These are phyloP conservation scores for Hipposideros armiger DNA, from an alignment of 2,113 vertebrate genomes.

Conservation along the genomic window DNA sequence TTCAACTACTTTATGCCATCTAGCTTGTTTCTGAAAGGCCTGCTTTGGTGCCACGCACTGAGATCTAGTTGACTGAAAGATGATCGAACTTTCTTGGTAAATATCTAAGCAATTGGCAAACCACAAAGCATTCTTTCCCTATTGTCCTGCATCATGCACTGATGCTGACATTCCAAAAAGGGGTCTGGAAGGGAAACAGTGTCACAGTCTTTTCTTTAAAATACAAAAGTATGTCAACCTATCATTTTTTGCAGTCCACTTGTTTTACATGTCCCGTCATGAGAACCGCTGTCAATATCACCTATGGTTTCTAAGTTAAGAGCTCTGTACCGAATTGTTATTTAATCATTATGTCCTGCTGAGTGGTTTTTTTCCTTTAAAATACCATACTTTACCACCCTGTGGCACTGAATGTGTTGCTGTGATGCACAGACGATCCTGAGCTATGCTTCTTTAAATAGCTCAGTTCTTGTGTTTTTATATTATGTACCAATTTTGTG, in stretches of 20 bases:
- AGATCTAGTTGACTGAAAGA: neutral
- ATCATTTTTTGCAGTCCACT: neutral
- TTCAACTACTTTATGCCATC: neutral
- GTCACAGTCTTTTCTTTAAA: slow-evolving; percentile 63
- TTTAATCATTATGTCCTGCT: slow-evolving; percentile 70
- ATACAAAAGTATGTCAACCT: neutral
- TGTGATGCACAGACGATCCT: slow-evolving; percentile 68
- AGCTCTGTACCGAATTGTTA: slow-evolving; percentile 60
- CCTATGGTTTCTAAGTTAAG: slow-evolving; percentile 71
- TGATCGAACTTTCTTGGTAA: slow-evolving; percentile 46
- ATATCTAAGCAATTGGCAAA: slow-evolving; percentile 51
- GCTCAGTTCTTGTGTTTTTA: slow-evolving; percentile 83
- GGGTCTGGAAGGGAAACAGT: slow-evolving; percentile 40
- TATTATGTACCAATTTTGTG: slow-evolving; percentile 86
- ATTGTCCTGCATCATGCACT: neutral
- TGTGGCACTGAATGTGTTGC: slow-evolving; percentile 74
- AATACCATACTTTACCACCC: slow-evolving; percentile 69
- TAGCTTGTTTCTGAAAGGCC: neutral
- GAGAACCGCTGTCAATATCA: slow-evolving; percentile 40
- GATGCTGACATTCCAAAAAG: slow-evolving; percentile 11
- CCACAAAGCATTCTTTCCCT: slow-evolving; percentile 46
- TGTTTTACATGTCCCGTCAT: neutral
- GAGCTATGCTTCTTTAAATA: slow-evolving; percentile 76
- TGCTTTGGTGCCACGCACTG: neutral
- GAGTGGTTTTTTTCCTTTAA: slow-evolving; percentile 70